Evolutionary conservation across 2,888 invertebrate species (phyloP).

Genomic region (Cephus rjabovi): DNA sequence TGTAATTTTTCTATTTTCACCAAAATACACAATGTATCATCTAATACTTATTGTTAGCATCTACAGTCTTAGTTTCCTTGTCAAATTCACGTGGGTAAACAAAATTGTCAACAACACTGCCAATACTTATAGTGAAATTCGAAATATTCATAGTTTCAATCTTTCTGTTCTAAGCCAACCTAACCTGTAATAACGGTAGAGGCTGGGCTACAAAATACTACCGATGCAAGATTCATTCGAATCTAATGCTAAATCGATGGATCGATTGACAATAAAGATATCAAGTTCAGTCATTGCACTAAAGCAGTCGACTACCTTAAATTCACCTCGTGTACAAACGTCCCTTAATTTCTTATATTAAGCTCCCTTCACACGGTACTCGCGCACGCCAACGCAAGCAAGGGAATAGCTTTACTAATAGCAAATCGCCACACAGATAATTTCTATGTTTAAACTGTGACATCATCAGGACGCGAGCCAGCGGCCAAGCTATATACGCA

Average conservation of each 20-base stretch:
- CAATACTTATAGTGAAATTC: too few species aligned
- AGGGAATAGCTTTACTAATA: not conserved
- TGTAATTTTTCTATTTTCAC: not conserved
- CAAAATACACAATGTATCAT: accelerated
- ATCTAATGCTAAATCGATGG: too few species aligned
- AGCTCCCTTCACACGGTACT: not conserved
- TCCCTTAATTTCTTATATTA: not conserved
- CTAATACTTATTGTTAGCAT: not conserved
- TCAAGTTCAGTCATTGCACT: not conserved
- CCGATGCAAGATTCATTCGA: too few species aligned
- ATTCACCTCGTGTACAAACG: not conserved
- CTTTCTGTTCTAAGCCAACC: not conserved
- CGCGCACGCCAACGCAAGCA: not conserved
- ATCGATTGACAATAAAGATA: too few species aligned
- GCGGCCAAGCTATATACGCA: slow-evolving; percentile 33
- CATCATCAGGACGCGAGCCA: slow-evolving; percentile 52
- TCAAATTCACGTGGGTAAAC: not conserved
- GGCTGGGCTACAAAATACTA: not conserved
- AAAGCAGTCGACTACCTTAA: not conserved
- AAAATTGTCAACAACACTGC: not conserved
- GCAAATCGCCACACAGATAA: slow-evolving; percentile 38
- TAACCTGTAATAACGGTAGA: not conserved
- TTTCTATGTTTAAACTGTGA: slow-evolving; percentile 60
- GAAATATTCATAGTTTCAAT: not conserved
- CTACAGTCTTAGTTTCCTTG: not conserved